These are phyloP conservation scores for Hucho hucho DNA, from an alignment of 2,113 vertebrate genomes.

Conservation along the genomic window DNA sequence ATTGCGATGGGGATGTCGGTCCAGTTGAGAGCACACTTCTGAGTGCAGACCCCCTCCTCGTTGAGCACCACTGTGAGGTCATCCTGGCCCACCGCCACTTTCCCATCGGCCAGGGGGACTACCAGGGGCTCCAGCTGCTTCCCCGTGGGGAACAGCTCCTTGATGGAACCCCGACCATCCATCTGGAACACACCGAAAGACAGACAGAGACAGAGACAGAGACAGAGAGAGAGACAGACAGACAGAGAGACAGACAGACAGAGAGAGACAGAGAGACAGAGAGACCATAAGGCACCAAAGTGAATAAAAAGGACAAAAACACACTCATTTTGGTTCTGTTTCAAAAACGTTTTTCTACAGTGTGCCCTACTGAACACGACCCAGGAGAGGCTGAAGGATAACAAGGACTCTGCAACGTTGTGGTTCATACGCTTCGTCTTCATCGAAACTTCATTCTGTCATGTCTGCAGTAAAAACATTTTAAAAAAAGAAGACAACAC, in stretches of 20 bases:
- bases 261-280: neutral
- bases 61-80: constrained; percentile 96
- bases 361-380: too few species aligned
- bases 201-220: neutral
- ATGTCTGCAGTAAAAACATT: constrained; percentile 22
- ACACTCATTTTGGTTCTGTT: too few species aligned
- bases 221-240: neutral
- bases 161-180: constrained; percentile 93
- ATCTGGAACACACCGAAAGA: constrained; percentile 74
- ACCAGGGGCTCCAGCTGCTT: constrained; percentile 96
- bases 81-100: constrained; percentile 96
- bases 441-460: too few species aligned
- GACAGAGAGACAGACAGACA: neutral
- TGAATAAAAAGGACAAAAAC: too few species aligned
- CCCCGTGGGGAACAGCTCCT: constrained; percentile 97
- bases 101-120: constrained; percentile 90
- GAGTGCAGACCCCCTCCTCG: constrained; percentile 92
- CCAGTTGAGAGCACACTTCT: constrained; percentile 98
- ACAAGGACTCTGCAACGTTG: neutral
- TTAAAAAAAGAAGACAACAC: too few species aligned
- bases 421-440: too few species aligned
- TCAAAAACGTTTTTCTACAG: too few species aligned
- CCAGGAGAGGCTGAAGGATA: neutral
- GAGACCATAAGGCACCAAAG: too few species aligned
- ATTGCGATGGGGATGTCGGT: constrained; percentile 98